Percentiles rank a stretch among this genome's conserved stretches.
phyloP scores from a whole-genome alignment of 2,113 vertebrate species.

The Rostratula benghalensis region DNA sequence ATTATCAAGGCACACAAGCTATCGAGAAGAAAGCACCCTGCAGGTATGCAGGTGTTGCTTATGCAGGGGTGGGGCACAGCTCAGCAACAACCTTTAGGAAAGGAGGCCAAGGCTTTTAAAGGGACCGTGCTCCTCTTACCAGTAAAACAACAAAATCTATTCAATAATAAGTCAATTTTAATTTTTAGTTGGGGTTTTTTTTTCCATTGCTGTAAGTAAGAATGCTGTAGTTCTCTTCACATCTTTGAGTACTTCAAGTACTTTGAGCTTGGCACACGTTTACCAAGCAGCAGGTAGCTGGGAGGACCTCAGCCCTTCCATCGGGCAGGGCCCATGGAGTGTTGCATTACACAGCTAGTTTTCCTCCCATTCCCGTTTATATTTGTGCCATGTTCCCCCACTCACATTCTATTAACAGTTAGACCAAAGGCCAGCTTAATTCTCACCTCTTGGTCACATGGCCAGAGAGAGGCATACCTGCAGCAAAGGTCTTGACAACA shows the following conservation, averaged over 20 bases:
- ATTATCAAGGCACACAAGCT: conserved; percentile 34
- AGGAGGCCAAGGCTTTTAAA: conserved; percentile 63
- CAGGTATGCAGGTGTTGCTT: conserved; percentile 71
- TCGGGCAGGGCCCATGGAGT: neutral
- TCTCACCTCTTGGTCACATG: neutral
- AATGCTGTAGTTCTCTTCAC: neutral
- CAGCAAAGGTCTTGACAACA: neutral
- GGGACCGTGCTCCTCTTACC: neutral
- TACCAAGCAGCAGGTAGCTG: neutral
- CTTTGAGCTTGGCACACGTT: neutral
- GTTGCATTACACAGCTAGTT: neutral
- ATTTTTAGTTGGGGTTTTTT: neutral
- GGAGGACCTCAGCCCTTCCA: neutral
- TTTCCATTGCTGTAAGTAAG: neutral
- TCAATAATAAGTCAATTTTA: neutral
- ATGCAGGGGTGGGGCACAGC: conserved; percentile 45
- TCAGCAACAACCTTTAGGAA: neutral
- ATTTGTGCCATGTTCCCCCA: neutral
- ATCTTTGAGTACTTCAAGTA: too few relatives aligned
- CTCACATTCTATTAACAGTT: neutral
- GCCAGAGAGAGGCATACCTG: neutral
- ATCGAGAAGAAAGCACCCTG: conserved; percentile 54
- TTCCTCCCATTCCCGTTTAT: neutral
- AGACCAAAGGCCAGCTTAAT: neutral
- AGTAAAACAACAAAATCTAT: neutral